Base-by-base conservation (phyloP, 2,797 vertebrate genomes). In the Podargus strigoides region DNA sequence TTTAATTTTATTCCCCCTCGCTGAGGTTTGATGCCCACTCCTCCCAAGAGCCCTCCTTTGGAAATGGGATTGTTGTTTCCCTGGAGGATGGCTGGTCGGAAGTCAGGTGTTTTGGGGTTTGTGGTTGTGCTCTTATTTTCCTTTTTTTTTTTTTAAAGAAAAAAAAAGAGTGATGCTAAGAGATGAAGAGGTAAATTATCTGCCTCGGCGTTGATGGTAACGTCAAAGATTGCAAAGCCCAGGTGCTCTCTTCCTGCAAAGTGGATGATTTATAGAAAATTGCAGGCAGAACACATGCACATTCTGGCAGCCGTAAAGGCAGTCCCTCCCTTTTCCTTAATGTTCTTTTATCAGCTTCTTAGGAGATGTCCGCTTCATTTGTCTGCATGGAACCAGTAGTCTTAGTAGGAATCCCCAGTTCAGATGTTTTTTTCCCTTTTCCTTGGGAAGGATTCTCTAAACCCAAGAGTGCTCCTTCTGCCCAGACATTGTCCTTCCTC, bases 151-250 rank as follows among this genome's bases (percentile, higher is more conserved):
- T 32, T 52, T 42, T 28, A 6, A 24, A 19, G 21, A 30, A 49
- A 63, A 79, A 56, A 68, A 26, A 59, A 80, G 56, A 14, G 39
- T 93, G 96, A 89, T 67, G 92, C 91, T 95, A 88, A 95, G 95
- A 97, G 96, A 98, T 97, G 98, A 98, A 98, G 98, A 97, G 90
- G 96, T 94, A 97, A 97, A 97, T 97, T 94, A 94, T 97, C 96
- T 96, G 94, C 92, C 91, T 85, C 67, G 44, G 94, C 37, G 36
- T 85, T 82, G 97, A 92, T 95, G 96, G 97, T 96, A 95, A 95
- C 70, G 78, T 97, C 94, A 97, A 96, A 97, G 96, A 97, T 92
- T 95, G 97, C 94, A 92, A 96, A 94, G 94, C 95, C 94, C 85
- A 93, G 97, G 96, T 89, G 52, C 95, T 97, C 89, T 97, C 93